Evolutionary conservation across 1,140 invertebrate genomes (phyloP).

Genomic region (Monomorium pharaonis): DNA sequence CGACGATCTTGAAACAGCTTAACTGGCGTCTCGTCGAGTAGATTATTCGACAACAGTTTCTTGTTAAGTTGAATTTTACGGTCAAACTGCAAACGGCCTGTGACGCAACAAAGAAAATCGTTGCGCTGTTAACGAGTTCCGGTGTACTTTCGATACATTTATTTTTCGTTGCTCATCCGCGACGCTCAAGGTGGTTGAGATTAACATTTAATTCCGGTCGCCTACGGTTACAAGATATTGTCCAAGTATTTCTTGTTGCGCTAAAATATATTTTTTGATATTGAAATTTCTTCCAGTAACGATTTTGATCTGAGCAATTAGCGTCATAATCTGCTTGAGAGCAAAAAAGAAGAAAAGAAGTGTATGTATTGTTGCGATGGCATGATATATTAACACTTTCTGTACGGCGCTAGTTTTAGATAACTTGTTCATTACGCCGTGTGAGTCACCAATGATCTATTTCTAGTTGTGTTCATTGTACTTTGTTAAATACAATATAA

Average conservation of each 20-base stretch:
- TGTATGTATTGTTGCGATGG: background rate
- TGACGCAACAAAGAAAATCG: conserved; percentile 29
- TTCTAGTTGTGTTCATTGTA: too few species aligned
- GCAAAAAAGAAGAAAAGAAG: background rate
- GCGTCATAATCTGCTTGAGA: background rate
- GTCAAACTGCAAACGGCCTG: conserved; percentile 40
- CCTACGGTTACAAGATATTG: background rate
- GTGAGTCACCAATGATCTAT: too few species aligned
- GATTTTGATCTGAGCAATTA: background rate
- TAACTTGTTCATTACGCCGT: too few species aligned
- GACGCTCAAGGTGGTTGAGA: background rate
- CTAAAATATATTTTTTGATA: background rate
- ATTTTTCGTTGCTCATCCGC: background rate
- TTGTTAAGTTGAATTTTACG: conserved; percentile 70
- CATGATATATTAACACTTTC: background rate
- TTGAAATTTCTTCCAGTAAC: background rate
- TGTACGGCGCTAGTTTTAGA: too few species aligned
- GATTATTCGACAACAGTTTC: conserved; percentile 75
- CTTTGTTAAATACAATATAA: too few species aligned
- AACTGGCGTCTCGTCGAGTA: conserved; percentile 57
- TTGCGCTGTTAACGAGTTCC: conserved; percentile 41
- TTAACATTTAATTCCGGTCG: background rate
- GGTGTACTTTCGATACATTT: background rate
- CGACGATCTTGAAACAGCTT: conserved; percentile 67
- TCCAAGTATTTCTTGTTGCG: too few species aligned